Base-by-base conservation (phyloP, 2,888 invertebrate genomes). In the Hermodice carunculata region DNA sequence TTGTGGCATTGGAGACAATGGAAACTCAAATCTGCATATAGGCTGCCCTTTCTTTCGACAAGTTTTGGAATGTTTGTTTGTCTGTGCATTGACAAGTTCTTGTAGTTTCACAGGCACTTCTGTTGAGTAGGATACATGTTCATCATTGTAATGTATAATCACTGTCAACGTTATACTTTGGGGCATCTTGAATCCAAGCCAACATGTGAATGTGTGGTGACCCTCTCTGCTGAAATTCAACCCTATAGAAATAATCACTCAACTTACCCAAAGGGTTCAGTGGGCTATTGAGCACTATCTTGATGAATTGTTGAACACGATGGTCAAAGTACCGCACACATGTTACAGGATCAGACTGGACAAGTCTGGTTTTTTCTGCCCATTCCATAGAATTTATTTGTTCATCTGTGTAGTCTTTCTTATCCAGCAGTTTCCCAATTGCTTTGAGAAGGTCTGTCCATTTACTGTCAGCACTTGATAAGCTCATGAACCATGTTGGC, bases 291-390 rank as follows among this genome's bases (percentile, higher is more conserved):
- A 37, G 37, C 37, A 37, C 26, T n/a, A n/a, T n/a, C 3, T 34
- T 61, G 24, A 73, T 40, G 32, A 73, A 69, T 11, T 19, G 40
- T 37, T 73, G 66, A 4, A 73, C 53, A n/a, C 69, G 43, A 34
- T 49, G 52, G 34, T 69, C 62, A 64, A 73, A 73, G 37, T 68
- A 68, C 17, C 66, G 19, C 24, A 67, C 70, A 66, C 70, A 70
- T 29, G 70, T 70, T 1, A 70, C 70, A 22, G 72, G 72, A 28
- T 72, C 72, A 37, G 64, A 64, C 44, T 70, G 66, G 14, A 73
- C 70, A 11, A 70, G 43, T n/a, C 11, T 43, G 43, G 67, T 61
- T 59, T 67, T 67, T 42, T 70, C 64, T 40, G 63, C 59, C 69
- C 69, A 72, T n/a, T 56, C 31, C 52, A 72, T 24, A n/a, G 48